phyloP scores from a whole-genome alignment of 2,888 invertebrate species.

The Argyresthia goedartella region DNA sequence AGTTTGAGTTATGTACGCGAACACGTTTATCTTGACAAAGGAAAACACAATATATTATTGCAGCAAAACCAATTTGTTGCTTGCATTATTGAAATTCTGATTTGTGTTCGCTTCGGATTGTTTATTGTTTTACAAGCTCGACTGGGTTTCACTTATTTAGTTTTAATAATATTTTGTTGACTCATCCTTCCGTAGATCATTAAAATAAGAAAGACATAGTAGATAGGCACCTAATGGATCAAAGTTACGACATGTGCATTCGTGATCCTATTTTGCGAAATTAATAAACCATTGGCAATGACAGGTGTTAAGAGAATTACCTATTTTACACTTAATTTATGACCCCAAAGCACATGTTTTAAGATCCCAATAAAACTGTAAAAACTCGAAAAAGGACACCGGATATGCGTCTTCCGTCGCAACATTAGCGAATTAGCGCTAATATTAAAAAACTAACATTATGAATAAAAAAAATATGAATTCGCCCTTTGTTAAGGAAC shows the following conservation, averaged over 20 bases:
- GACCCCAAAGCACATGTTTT: too few species aligned
- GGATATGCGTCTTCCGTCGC: slow-evolving; percentile 42
- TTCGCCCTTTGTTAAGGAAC: neutral
- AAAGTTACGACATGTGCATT: too few species aligned
- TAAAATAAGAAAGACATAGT: too few species aligned
- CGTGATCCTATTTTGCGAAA: too few species aligned
- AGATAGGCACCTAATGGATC: too few species aligned
- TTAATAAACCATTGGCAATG: too few species aligned
- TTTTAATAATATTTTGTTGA: too few species aligned
- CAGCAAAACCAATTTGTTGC: slow-evolving; percentile 56
- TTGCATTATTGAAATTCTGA: slow-evolving; percentile 43
- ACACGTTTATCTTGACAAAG: slow-evolving; percentile 39
- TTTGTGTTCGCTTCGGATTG: slow-evolving; percentile 24
- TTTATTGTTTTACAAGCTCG: too few species aligned
- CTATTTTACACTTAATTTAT: too few species aligned
- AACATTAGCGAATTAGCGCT: slow-evolving; percentile 51
- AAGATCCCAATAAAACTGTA: neutral
- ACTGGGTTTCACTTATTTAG: too few species aligned
- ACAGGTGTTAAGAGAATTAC: too few species aligned
- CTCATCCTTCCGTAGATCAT: too few species aligned
- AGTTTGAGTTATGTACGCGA: slow-evolving; percentile 41
- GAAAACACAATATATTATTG: slow-evolving; percentile 32
- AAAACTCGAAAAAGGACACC: slow-evolving; percentile 19
- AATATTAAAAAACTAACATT: slow-evolving; percentile 45
- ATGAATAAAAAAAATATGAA: slow-evolving; percentile 14